These are phyloP conservation scores for Cyanoramphus novaezelandiae DNA, from an alignment of 2,113 vertebrate species.

Conservation along the genomic window DNA sequence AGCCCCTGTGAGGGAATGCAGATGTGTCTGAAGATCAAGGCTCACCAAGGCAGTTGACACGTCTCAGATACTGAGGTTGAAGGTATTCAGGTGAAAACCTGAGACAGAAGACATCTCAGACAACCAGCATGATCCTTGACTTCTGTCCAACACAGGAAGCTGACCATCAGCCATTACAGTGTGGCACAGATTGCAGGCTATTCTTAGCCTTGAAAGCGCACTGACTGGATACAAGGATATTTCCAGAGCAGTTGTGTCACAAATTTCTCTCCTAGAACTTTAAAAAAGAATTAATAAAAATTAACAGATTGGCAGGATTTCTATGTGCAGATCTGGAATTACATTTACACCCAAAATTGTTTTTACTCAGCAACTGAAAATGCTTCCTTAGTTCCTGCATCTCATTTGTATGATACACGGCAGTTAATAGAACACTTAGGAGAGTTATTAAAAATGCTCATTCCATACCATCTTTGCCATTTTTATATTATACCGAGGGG, in stretches of 20 bases:
- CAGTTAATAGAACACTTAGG: constrained; percentile 69
- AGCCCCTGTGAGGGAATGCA: not conserved
- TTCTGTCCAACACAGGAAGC: not conserved
- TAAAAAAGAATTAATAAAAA: not conserved
- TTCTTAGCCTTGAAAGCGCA: constrained; percentile 19
- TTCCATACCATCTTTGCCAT: constrained; percentile 66
- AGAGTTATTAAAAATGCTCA: constrained; percentile 69
- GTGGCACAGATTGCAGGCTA: constrained; percentile 23
- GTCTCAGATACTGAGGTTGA: not conserved
- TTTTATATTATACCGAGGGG: constrained; percentile 65
- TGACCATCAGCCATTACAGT: constrained; percentile 3
- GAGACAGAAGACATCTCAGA: not conserved
- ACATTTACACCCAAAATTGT: constrained; percentile 44
- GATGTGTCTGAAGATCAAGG: not conserved
- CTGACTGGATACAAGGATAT: not conserved
- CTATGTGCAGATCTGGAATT: not conserved
- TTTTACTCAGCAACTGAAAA: constrained; percentile 67
- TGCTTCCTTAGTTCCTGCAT: constrained; percentile 48
- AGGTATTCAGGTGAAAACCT: constrained; percentile 22
- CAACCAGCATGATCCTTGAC: constrained; percentile 20
- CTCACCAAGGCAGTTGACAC: not conserved
- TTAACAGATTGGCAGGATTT: constrained; percentile 12
- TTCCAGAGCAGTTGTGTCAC: not conserved
- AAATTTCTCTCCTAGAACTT: not conserved
- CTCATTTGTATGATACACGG: constrained; percentile 59